phyloP scores from a whole-genome alignment of 2,797 vertebrate species.

The Chelonia mydas region DNA sequence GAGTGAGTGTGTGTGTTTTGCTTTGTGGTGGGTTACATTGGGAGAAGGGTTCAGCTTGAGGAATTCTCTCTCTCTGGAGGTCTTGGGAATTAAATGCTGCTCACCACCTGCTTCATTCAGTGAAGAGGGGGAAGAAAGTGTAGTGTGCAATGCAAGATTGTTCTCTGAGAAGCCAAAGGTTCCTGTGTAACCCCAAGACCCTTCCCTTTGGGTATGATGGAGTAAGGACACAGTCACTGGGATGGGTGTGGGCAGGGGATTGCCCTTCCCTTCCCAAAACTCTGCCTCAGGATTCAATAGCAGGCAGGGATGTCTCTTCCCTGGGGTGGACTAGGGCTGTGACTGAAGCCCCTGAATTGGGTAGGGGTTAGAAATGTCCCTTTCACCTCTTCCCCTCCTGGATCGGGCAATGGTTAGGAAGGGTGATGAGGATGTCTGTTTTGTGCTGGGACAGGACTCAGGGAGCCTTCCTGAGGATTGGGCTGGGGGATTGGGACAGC shows the following conservation, averaged over 20 bases:
- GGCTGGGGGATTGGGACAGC: not conserved
- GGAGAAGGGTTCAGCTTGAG: not conserved
- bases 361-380: not conserved
- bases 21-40: not conserved
- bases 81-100: not conserved
- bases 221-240: not conserved
- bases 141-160: fast-evolving
- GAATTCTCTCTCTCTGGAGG: not conserved
- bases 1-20: not conserved
- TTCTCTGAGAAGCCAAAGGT: not conserved
- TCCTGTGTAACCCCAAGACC: not conserved
- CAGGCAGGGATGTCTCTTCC: not conserved
- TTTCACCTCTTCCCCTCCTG: not conserved
- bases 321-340: not conserved
- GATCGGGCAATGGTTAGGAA: not conserved
- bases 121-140: not conserved
- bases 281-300: slow-evolving; percentile 5
- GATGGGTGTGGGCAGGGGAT: not conserved
- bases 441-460: slow-evolving; percentile 38
- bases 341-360: not conserved
- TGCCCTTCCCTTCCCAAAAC: not conserved
- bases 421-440: not conserved
- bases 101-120: not conserved
- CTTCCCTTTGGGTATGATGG: not conserved
- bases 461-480: not conserved